Base-by-base conservation (phyloP, 2,113 vertebrate genomes). In the Urocynchramus pylzowi region DNA sequence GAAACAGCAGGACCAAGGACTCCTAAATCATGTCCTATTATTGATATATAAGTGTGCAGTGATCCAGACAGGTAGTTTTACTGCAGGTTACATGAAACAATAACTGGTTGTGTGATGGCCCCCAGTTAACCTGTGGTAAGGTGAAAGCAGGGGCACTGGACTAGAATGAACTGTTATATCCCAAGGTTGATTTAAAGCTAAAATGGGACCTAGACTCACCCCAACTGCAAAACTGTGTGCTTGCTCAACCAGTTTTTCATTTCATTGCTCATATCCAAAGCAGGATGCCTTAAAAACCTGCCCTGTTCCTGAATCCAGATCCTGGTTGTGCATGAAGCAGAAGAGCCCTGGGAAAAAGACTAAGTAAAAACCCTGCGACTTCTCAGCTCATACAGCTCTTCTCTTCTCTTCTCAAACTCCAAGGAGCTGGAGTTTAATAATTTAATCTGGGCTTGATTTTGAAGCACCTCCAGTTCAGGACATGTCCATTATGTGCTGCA, bases 51-150 rank as follows among this genome's bases (percentile, higher is more conserved):
- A 57, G 81, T 79, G 84, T 85, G 89, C 87, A 94, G 49, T 73
- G 89, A 73, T 91, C 77, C 94, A 79, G 52, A 56, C 57, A 57
- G 35, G 64, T 84, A 78, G 80, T 84, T 95, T 93, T 82, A 92
- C 90, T 91, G 65, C 15, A 4, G 74, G 84, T 89, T 85, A 42
- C 57, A 9, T 50, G 89, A 92, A 79, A 73, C 93, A 93, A 71
- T 87, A 96, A 57, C 61, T 89, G 84, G 49, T 68, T 93, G 77
- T 91, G 16, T 64, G 74, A 53, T 79, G 53, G 77, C 61, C 54
- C 21, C 15, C 0, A 0, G 41, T 93, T 95, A 96, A 96, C 84
- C 57, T 89, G 53, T 60, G 41, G n/a, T 82, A 71, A 84, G 73
- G 81, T 92, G 45, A 93, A 89, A 79, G 69, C 37, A 73, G 74